Conservation (phyloP, 2,888 invertebrate species). For the Criorhina ranunculi region DNA sequence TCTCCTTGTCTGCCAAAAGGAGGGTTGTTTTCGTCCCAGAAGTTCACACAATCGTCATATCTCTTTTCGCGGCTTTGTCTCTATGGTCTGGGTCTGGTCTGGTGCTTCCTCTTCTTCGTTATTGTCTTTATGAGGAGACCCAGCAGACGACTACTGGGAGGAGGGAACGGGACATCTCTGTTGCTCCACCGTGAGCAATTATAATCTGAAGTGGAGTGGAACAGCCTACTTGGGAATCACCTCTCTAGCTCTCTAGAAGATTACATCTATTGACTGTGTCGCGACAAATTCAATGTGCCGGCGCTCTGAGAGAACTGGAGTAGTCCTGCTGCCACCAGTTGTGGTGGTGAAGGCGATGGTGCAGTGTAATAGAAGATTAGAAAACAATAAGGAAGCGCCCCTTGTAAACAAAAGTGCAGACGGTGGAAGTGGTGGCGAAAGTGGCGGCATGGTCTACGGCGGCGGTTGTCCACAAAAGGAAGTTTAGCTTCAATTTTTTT, state of each 20-base stretch:
- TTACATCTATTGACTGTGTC: constrained; percentile 76
- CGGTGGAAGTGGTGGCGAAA: constrained; percentile 59
- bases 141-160: neutral
- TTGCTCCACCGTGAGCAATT: constrained; percentile 73
- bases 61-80: constrained; percentile 69
- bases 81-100: constrained; percentile 67
- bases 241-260: constrained; percentile 71
- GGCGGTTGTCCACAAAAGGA: constrained; percentile 54
- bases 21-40: constrained; percentile 68
- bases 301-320: constrained; percentile 39
- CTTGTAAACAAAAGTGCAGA: constrained; percentile 67
- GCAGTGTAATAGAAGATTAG: constrained; percentile 75
- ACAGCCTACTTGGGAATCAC: constrained; percentile 71
- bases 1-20: constrained; percentile 31
- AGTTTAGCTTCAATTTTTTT: constrained; percentile 53
- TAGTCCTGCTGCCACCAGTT: constrained; percentile 37
- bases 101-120: constrained; percentile 52
- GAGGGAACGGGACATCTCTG: constrained; percentile 38
- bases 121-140: constrained; percentile 13
- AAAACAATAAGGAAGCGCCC: constrained; percentile 69
- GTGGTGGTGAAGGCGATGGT: constrained; percentile 29
- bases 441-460: constrained; percentile 41
- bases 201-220: constrained; percentile 70
- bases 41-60: constrained; percentile 73
- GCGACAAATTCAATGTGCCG: constrained; percentile 72